Evolutionary conservation across 2,888 invertebrate genomes (phyloP), one percentile per base, ranked within the genome.

Genomic region (Ptilodon capucinus): DNA sequence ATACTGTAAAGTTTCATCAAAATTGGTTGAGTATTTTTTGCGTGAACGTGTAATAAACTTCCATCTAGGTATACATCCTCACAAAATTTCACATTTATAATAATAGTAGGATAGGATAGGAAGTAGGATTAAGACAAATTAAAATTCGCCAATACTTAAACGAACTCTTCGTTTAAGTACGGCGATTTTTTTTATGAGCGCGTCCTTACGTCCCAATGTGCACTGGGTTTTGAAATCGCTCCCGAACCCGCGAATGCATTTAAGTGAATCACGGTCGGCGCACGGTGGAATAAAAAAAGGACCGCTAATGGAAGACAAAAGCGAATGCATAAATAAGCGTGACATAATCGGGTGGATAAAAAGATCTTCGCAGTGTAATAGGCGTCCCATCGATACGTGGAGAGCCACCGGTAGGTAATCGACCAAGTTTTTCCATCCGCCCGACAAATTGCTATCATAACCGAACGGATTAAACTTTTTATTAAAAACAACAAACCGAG

Each of bases 401-500:
- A 67, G 73, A 79, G 80, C 81, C 76, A 79, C 79, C 77, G 81
- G 81, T 87, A 87, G 81, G 81, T 87, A 87, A 87, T 86, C 87
- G 85, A 79, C 75, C 84, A 90, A 90, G 82, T 89, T 90, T 90
- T 87, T 87, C 90, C 88, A 87, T 88, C 81, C 82, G 64, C 71
- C 84, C 87, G 88, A 90, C 88, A 90, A 90, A 90, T 90, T 86
- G 81, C 89, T 79, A 79, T 86, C 90, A 90, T 90, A 90, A 90
- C 86, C 80, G 86, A 86, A 88, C 85, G 88, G 88, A 90, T 90
- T 90, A 89, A 90, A 90, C 89, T 90, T 90, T 90, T 90, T 90
- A 90, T 89, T 90, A 90, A 90, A 89, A 89, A 90, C 89, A 90
- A 89, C 89, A 90, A 89, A 89, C 89, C 84, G 86, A 81, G 89